Evolutionary conservation across 2,113 vertebrate species (phyloP), one percentile per base, ranked within the genome.

Genomic region (Elephas maximus): DNA sequence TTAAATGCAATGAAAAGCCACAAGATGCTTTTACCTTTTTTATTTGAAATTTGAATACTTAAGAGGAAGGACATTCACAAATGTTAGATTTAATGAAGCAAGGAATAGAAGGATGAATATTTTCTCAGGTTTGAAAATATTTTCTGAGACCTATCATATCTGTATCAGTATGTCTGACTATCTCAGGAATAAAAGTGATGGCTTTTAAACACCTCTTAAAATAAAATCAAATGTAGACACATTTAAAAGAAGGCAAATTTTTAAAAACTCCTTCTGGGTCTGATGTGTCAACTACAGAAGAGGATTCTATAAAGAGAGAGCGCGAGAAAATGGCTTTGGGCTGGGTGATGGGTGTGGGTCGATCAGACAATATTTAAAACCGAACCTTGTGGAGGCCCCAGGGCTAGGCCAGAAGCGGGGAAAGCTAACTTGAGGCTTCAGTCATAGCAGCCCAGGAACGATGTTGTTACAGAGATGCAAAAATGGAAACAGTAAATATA

Each of bases 21-120:
- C 23, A 93, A 78, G 26, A 90, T 60, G 53, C 51, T 77, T 84
- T 80, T 20, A 93, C 48, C 63, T 67, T 73, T 80, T 94, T 96
- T 76, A 88, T 85, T 63, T 93, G 63, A 90, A 94, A 95, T 92
- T 92, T 81, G 86, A 92, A 87, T 62, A 81, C 30, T 73, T 82
- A 81, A 93, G 24, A 57, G 24, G 48, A 77, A 90, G 80, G 73
- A 93, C 92, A 93, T 82, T 90, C 69, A 91, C 24, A 88, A 80
- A 77, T 57, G 48, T n/a, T 88, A 37, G 26, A 79, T 79, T 90
- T 86, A 86, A 86, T 60, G 69, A 95, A 82, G 14, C 11, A 95
- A 94, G 37, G 21, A 83, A 51, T 74, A 81, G 48, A 30, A 67
- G 33, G 87, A 88, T 17, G 41, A 90, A 53, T 78, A 94, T 88